Evolutionary conservation across 2,797 vertebrate genomes (phyloP), one percentile per base, ranked within the genome.

Genomic region (Synaphobranchus kaupii): DNA sequence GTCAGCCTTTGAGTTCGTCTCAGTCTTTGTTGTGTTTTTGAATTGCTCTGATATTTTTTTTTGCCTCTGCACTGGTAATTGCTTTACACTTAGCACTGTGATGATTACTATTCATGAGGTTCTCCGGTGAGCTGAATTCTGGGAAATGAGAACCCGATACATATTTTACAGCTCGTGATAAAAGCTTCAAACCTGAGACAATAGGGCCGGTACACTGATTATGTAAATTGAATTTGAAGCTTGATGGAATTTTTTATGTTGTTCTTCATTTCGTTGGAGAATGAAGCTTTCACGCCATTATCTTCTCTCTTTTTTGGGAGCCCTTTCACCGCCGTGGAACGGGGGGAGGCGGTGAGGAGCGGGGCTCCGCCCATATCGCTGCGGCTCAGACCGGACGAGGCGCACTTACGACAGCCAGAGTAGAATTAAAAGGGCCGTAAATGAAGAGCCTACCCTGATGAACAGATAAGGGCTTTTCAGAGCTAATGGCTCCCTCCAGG

Each of bases 81-180:
- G 76, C 44, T 48, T 80, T 25, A 48, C 76, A 48, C 39, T 80
- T 80, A 48, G 13, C 76, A 25, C 9, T 13, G 25, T 20, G 34
- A 25, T 48, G 10, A 80, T 80, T 80, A 47, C 39, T 80, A 80
- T 80, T 80, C 76, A 48, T 80, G 76, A 80, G 76, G 44, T 48
- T 48, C 39, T 80, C 9, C 1, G 39, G 34, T 48, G 39, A 9
- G 44, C 44, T 80, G 76, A 44, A 80, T 50, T 13, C 76, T 80
- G 76, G 76, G 39, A 80, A 80, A 48, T 48, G 17, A 48, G 44
- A 25, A 3, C 17, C 25, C 4, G 54, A 13, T 83, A 56, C 82
- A 83, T 56, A 54, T 83, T 83, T 83, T 83, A 83, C 54, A 6
- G 82, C 82, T 31, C 22, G n/a, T 56, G 76, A 80, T 47, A 80